Base-by-base conservation (phyloP, 2,888 invertebrate species). In the Aradus depressus region DNA sequence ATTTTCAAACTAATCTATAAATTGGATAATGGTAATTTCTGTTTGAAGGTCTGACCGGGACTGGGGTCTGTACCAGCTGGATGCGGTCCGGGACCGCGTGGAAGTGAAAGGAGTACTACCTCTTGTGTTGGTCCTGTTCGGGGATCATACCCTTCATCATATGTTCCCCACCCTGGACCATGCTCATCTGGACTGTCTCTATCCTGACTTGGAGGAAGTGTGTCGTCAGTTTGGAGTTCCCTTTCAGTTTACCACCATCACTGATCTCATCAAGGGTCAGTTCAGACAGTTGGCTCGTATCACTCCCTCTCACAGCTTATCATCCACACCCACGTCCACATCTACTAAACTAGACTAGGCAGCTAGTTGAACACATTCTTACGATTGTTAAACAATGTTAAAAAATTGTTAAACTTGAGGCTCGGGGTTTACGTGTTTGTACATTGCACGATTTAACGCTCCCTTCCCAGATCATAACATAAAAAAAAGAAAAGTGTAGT, bases 131-230 rank as follows among this genome's bases (percentile, higher is more conserved):
- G 81, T 82, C 0, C 74, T 79, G 54, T 88, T 85, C 61, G 88
- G 88, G 0, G 79, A 83, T 53, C 89, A 89, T 63, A 73, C 75
- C 0, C 68, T 88, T 2, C 88, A 89, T 65, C 89, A 89, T 66
- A 69, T 88, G 18, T 81, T 88, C 60, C 88, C 88, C 0, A 82
- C 85, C 0, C 61, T 89, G 26, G 88, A 88, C 64, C 87, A 88
- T 61, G 79, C 77, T 0, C 75, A 80, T 51, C 66, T 89, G 12
- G 74, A 75, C 6, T 73, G 78, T 44, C 68, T 87, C 3, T 76
- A 80, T 63, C 77, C 81, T 0, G 72, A 74, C 1, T 71, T 81
- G 10, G 59, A 76, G 5, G 70, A 80, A 56, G 80, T 80, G 23
- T 78, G 80, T 59, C 66, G 74, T 28, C 78, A 84, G 60, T 84